Evolutionary conservation across 1,140 invertebrate species (phyloP).

Genomic region (Mylabris phalerata): DNA sequence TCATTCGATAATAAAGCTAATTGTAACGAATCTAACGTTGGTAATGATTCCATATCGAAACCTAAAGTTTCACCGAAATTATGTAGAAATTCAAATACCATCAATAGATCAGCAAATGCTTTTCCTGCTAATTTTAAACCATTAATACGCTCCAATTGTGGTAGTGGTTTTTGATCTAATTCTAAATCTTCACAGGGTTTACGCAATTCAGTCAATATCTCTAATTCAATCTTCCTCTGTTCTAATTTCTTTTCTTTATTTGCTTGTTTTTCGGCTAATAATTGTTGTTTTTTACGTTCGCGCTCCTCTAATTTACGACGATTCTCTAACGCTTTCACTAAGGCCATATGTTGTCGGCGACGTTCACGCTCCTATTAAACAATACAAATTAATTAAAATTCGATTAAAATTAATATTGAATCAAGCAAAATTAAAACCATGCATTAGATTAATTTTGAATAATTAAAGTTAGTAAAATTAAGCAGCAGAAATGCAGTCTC

Average conservation of each 20-base stretch:
- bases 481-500: too few species aligned
- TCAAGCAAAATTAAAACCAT: background rate
- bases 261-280: constrained; percentile 67
- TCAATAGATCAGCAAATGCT: constrained; percentile 84
- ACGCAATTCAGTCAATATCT: constrained; percentile 72
- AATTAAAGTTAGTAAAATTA: too few species aligned
- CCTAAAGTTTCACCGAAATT: constrained; percentile 92
- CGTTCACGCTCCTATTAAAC: constrained; percentile 75
- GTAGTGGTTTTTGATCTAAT: constrained; percentile 65
- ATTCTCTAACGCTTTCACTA: constrained; percentile 80
- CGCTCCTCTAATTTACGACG: constrained; percentile 81
- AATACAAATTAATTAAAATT: background rate
- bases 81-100: constrained; percentile 92
- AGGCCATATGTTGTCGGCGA: constrained; percentile 79
- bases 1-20: constrained; percentile 75
- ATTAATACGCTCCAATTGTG: constrained; percentile 68
- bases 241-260: constrained; percentile 77
- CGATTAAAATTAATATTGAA: background rate
- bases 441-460: too few species aligned
- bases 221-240: constrained; percentile 74
- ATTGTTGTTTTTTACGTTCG: constrained; percentile 76
- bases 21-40: constrained; percentile 79
- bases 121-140: constrained; percentile 76
- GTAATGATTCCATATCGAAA: constrained; percentile 84
- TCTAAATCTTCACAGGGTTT: constrained; percentile 85